Evolutionary conservation across 2,888 invertebrate species (phyloP).

Genomic region (Eretmocerus hayati): DNA sequence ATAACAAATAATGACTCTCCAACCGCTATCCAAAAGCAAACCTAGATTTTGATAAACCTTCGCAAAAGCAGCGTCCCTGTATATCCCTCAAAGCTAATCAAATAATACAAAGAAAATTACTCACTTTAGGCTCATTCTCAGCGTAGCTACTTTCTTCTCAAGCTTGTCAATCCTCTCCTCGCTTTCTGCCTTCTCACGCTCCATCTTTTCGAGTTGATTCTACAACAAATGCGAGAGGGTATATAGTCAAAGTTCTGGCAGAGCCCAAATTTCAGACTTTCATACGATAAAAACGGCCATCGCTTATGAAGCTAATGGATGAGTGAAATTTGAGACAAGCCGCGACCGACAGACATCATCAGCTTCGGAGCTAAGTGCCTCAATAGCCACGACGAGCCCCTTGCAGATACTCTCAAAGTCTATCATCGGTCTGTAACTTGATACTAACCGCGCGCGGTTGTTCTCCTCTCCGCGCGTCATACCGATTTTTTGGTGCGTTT

Average conservation of each 20-base stretch:
- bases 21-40: too few species aligned
- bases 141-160: slow-evolving; percentile 36
- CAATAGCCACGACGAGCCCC: slow-evolving; percentile 6
- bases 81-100: too few species aligned
- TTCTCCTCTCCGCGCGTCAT: too few species aligned
- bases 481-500: slow-evolving; percentile 13
- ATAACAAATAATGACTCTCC: too few species aligned
- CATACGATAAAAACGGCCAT: too few species aligned
- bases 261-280: too few species aligned
- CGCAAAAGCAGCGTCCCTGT: too few species aligned
- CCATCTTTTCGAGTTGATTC: slow-evolving; percentile 35
- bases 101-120: too few species aligned
- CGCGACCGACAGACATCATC: slow-evolving; percentile 22
- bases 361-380: slow-evolving; percentile 33
- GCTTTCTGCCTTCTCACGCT: slow-evolving; percentile 33
- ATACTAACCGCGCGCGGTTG: slow-evolving; percentile 2
- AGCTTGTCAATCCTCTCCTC: slow-evolving; percentile 35
- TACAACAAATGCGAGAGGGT: slow-evolving; percentile 21
- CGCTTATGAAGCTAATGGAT: slow-evolving; percentile 45
- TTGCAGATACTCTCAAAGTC: background rate
- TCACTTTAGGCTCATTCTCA: slow-evolving; percentile 40
- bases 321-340: slow-evolving; percentile 31
- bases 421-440: slow-evolving; percentile 4
- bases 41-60: too few species aligned
- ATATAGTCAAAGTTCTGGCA: background rate